A percentile compares a stretch with the other conserved stretches of the same genome.
These are phyloP conservation scores for Malacosoma neustria DNA, from an alignment of 2,888 invertebrate species.

Conservation along the genomic window DNA sequence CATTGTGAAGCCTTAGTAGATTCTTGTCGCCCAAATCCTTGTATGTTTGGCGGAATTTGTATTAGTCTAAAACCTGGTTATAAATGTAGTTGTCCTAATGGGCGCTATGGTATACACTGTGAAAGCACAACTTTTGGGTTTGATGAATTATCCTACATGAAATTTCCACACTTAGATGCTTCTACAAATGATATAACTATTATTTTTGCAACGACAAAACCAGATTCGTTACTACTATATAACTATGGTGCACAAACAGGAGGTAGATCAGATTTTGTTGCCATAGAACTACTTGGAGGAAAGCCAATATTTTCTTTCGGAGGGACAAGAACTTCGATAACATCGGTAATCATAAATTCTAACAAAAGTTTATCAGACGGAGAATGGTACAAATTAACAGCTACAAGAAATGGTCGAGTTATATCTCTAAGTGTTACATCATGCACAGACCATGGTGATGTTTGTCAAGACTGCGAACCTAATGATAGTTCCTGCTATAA, in stretches of 20 bases:
- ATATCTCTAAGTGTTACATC: conserved; percentile 87
- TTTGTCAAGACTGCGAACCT: conserved; percentile 89
- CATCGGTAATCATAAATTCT: conserved; percentile 81
- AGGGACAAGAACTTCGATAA: conserved; percentile 90
- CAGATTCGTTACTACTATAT: conserved; percentile 90
- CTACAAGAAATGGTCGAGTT: conserved; percentile 91
- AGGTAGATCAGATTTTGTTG: conserved; percentile 93
- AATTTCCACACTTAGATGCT: conserved; percentile 88
- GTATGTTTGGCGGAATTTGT: conserved; percentile 91
- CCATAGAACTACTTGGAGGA: conserved; percentile 90
- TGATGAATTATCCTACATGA: conserved; percentile 90
- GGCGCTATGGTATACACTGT: conserved; percentile 92
- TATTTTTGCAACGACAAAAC: conserved; percentile 92
- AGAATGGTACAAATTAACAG: conserved; percentile 93
- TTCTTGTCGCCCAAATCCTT: conserved; percentile 95
- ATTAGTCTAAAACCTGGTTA: conserved; percentile 92
- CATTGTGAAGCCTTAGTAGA: conserved; percentile 92
- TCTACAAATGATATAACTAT: conserved; percentile 94
- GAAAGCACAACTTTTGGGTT: conserved; percentile 94
- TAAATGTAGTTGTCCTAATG: conserved; percentile 89
- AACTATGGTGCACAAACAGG: conserved; percentile 92
- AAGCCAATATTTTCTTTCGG: conserved; percentile 92
- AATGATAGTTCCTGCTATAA: conserved; percentile 88
- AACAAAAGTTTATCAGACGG: conserved; percentile 86
- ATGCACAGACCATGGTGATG: conserved; percentile 90